Evolutionary conservation across 1,140 invertebrate genomes (phyloP).

Genomic region (Drosophila repleta): DNA sequence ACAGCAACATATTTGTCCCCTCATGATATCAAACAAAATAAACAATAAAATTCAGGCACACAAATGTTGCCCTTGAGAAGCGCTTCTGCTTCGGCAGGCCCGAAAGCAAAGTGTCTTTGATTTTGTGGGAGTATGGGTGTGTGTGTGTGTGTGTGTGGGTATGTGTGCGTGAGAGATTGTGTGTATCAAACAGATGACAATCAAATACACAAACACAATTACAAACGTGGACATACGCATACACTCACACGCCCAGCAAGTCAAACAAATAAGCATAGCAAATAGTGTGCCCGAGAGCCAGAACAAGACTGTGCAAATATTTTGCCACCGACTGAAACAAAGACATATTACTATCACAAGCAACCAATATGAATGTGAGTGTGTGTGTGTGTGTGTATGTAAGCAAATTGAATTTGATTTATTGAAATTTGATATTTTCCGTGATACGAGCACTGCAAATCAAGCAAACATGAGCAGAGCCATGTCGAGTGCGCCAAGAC

Average conservation of each 20-base stretch:
- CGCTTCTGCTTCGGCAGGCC: conserved; percentile 38
- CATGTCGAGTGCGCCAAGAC: conserved; percentile 28
- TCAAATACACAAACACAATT: conserved; percentile 83
- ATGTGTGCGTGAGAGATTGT: conserved; percentile 20
- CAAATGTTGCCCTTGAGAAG: conserved; percentile 78
- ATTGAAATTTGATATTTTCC: conserved; percentile 83
- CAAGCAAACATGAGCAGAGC: conserved; percentile 69
- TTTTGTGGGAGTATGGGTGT: conserved; percentile 6
- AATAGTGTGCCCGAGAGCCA: conserved; percentile 57
- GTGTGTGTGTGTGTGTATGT: conserved; percentile 32
- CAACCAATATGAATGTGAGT: conserved; percentile 45
- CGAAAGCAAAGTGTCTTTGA: conserved; percentile 22
- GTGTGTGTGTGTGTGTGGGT: conserved; percentile 11
- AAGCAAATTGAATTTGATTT: conserved; percentile 83
- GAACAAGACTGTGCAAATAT: conserved; percentile 79
- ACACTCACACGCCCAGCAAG: conserved; percentile 48
- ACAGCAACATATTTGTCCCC: conserved; percentile 37
- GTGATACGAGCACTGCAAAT: conserved; percentile 80
- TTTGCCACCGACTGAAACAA: conserved; percentile 76
- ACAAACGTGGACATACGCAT: conserved; percentile 66
- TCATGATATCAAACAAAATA: conserved; percentile 74
- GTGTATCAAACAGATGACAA: conserved; percentile 77
- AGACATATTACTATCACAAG: conserved; percentile 77
- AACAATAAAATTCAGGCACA: conserved; percentile 80
- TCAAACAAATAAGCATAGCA: conserved; percentile 72